A percentile compares a stretch with the other conserved stretches of the same genome.
Conservation (phyloP, 2,888 invertebrate genomes). For the Coelinius sp. region DNA sequence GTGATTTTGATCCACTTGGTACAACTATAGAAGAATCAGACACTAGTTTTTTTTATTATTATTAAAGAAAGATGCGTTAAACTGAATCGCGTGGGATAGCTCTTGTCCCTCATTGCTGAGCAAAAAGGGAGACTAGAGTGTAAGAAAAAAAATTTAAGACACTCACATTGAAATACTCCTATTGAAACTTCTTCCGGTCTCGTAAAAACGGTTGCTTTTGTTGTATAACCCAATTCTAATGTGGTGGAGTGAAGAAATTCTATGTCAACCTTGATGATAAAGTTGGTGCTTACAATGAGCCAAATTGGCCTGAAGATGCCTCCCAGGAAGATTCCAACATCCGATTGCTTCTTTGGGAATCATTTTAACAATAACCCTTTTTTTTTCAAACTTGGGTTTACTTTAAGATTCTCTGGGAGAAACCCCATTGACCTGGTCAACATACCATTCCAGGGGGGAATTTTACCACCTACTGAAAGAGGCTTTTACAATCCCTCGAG, state of each 20-base stretch:
- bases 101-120: constrained; percentile 51
- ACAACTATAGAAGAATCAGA: constrained; percentile 53
- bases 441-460: background rate
- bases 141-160: constrained; percentile 37
- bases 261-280: constrained; percentile 25
- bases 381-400: background rate
- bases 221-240: constrained; percentile 7
- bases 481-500: background rate
- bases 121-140: constrained; percentile 22
- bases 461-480: background rate
- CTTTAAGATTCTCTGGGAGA: background rate
- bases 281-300: constrained; percentile 8
- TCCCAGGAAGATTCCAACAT: background rate
- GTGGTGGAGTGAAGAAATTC: background rate
- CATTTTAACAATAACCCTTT: background rate
- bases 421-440: background rate
- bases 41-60: constrained; percentile 42
- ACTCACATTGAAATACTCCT: constrained; percentile 39
- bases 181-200: constrained; percentile 53
- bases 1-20: constrained; percentile 36
- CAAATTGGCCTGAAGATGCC: constrained; percentile 15
- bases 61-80: constrained; percentile 36
- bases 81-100: constrained; percentile 59
- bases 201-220: constrained; percentile 31
- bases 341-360: background rate